phyloP scores from a whole-genome alignment of 2,888 invertebrate genomes.

The Meiosimyza decipiens region DNA sequence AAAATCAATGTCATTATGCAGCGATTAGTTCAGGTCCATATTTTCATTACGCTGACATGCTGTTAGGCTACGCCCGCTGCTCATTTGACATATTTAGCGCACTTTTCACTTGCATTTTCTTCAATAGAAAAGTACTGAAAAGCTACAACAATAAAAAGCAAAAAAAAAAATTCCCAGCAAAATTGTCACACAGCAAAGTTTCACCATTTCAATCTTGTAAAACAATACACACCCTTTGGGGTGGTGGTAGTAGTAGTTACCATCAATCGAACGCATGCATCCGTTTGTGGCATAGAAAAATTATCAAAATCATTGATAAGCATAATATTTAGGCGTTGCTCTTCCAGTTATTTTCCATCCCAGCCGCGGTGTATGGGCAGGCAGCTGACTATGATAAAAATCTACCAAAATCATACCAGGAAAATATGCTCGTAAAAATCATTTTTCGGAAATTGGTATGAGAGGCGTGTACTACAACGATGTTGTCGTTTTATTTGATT shows the following conservation, averaged over 20 bases:
- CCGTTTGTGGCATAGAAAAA: conserved; percentile 31
- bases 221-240: background rate
- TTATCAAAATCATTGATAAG: conserved; percentile 31
- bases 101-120: conserved; percentile 4
- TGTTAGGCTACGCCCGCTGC: conserved; percentile 20
- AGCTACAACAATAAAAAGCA: background rate
- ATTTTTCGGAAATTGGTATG: conserved; percentile 10
- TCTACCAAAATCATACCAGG: background rate
- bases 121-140: too few species aligned
- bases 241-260: conserved; percentile 1
- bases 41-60: conserved; percentile 35
- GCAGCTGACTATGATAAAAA: conserved; percentile 12
- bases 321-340: conserved; percentile 29
- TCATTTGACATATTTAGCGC: conserved; percentile 18
- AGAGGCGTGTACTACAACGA: conserved; percentile 1
- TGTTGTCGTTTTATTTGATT: background rate
- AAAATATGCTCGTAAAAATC: too few species aligned
- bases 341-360: conserved; percentile 14
- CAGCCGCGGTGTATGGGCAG: background rate
- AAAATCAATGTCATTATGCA: conserved; percentile 39
- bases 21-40: conserved; percentile 44
- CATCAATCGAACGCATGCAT: conserved; percentile 11
- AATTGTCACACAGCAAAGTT: conserved; percentile 25
- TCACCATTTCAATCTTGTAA: background rate
- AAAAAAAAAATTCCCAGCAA: conserved; percentile 20